Conservation (phyloP, 2,888 invertebrate species). For the Epinotia demarniana region DNA sequence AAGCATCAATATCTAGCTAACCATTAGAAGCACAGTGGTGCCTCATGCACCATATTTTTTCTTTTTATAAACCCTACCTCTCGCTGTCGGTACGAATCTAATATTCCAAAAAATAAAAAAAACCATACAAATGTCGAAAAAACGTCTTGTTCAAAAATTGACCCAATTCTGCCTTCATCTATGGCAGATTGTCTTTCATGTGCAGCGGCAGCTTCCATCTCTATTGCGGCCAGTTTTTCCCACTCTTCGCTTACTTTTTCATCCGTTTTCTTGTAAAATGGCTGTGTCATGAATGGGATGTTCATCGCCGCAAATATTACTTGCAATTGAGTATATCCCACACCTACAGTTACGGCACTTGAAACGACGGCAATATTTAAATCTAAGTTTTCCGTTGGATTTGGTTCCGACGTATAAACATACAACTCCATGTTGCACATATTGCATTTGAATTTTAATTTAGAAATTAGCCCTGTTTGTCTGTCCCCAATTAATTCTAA, state of each 20-base stretch:
- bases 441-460: constrained; percentile 6
- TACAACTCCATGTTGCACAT: background rate
- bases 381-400: background rate
- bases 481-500: too few species aligned
- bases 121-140: too few species aligned
- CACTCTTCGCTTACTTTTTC: background rate
- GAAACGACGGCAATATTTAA: background rate
- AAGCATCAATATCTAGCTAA: too few species aligned
- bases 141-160: too few species aligned
- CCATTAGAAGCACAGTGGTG: too few species aligned
- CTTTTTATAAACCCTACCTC: too few species aligned
- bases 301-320: background rate
- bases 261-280: background rate
- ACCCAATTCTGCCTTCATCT: background rate
- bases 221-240: background rate
- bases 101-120: too few species aligned
- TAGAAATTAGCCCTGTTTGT: too few species aligned
- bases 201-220: background rate
- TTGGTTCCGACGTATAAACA: background rate
- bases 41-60: too few species aligned
- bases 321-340: background rate
- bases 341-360: constrained; percentile 7
- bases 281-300: constrained; percentile 8
- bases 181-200: background rate
- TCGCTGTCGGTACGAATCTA: too few species aligned